Evolutionary conservation across 1,140 invertebrate species (phyloP).

Genomic region (Trichoplusia ni): DNA sequence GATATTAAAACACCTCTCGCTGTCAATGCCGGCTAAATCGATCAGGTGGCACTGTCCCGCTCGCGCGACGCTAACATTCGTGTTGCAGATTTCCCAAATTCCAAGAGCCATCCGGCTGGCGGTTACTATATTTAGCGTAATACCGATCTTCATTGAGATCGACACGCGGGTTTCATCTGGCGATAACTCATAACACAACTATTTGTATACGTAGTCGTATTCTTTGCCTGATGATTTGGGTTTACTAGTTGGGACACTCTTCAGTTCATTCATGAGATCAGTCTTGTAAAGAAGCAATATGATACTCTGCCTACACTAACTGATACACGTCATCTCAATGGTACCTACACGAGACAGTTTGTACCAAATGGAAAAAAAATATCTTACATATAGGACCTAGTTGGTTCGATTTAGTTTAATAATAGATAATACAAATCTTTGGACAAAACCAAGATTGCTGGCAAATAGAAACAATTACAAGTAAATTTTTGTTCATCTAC

Average conservation of each 20-base stretch:
- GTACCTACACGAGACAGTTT: neutral
- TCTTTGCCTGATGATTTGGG: neutral
- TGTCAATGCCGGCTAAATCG: constrained; percentile 47
- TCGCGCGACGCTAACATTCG: constrained; percentile 21
- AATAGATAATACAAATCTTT: too few species aligned
- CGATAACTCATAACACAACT: constrained; percentile 13
- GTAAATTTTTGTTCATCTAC: too few species aligned
- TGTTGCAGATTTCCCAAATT: constrained; percentile 36
- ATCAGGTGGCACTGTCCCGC: constrained; percentile 27
- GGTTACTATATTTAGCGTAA: constrained; percentile 31
- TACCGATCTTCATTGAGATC: constrained; percentile 40
- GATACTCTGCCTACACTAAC: neutral
- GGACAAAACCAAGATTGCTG: too few species aligned
- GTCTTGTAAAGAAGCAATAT: neutral
- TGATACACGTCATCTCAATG: neutral
- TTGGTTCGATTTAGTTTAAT: too few species aligned
- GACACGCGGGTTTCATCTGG: constrained; percentile 13
- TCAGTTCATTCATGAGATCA: neutral
- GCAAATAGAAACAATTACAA: too few species aligned
- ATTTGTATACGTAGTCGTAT: constrained; percentile 2
- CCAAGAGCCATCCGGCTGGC: constrained; percentile 5
- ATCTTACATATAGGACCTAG: too few species aligned
- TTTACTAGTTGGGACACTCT: neutral
- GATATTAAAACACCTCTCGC: constrained; percentile 34
- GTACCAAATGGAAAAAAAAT: neutral